Evolutionary conservation across 2,113 vertebrate species (phyloP), one percentile per base, ranked within the genome.

Genomic region (Chrysemys picta): DNA sequence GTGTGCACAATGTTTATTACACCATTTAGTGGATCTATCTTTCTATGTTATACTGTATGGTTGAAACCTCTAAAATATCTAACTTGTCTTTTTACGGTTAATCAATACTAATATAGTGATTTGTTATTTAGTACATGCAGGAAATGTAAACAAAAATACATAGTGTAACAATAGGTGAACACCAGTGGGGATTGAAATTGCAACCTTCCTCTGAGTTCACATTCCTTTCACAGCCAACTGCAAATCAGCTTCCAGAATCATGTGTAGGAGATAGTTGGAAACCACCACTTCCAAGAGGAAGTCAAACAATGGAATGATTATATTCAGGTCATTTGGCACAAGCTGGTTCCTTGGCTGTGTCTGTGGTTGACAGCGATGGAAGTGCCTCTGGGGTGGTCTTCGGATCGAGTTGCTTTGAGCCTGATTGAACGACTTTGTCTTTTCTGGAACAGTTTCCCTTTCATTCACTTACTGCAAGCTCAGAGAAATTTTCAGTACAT

Each of bases 361-460:
- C 42, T 92, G 31, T 45, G 42, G 75, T 16, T 47, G 24, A 47
- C 75, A 29, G 45, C 25, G 25, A 80, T 88, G 81, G 91, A 49
- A 84, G 86, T 31, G 25, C 88, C 80, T 88, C 49, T 56, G 49
- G 57, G 91, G 81, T 88, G 81, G 91, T 88, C 86, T 57, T 35
- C 31, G 50, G 86, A 85, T 84, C 75, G 79, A 47, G 31, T 75
- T 92, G 69, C 82, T 84, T 84, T 92, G 57, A 84, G 42, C 31
- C 72, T 69, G 31, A 80, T 75, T 92, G 86, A 82, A 80, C 16
- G 49, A 69, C 86, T 84, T 88, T 92, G 91, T 92, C 75, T 88
- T 54, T 80, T 86, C 59, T 56, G 81, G 82, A 92, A 92, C 91
- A 92, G 86, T 56, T 84, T 88, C 76, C 81, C 86, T 92, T 92